Percentiles rank a stretch among this genome's conserved stretches.
Evolutionary conservation across 37 sponge, comb jelly and placozoan genomes (phyloP).

Genomic region (Lycopodina hypogea): DNA sequence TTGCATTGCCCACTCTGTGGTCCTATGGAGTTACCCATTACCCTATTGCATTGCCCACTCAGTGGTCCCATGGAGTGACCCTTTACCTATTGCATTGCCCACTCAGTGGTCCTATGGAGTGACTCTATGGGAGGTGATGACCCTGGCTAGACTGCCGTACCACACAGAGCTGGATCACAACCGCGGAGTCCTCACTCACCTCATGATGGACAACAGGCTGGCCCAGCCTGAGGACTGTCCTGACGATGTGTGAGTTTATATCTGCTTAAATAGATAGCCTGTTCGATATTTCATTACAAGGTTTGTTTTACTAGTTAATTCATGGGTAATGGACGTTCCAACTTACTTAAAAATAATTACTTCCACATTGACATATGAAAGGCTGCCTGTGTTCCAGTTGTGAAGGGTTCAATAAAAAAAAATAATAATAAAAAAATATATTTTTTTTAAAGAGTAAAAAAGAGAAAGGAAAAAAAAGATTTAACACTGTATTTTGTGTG

Average conservation of each 20-base stretch:
- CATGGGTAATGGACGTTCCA: too few species aligned
- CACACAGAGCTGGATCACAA: conserved; percentile 46
- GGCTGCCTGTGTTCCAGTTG: too few species aligned
- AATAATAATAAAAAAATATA: too few species aligned
- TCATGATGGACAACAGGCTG: conserved; percentile 58
- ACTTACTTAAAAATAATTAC: too few species aligned
- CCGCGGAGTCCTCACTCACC: conserved; percentile 47
- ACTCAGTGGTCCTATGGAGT: conserved; percentile 75
- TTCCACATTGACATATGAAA: too few species aligned
- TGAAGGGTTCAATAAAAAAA: too few species aligned
- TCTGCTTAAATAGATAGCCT: background rate
- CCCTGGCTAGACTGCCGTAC: conserved; percentile 59
- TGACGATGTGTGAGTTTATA: conserved; percentile 50
- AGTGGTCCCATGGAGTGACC: background rate
- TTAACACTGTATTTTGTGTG: too few species aligned
- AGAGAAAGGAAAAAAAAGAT: too few species aligned
- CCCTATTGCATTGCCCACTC: background rate
- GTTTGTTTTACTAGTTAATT: too few species aligned
- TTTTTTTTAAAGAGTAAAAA: too few species aligned
- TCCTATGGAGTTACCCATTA: background rate
- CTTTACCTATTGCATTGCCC: background rate
- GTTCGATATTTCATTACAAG: background rate
- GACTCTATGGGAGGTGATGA: conserved; percentile 65
- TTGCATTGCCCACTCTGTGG: background rate
- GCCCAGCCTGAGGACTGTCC: conserved; percentile 48